Base-by-base conservation (phyloP, 2,113 vertebrate genomes). In the Paramormyrops kingsleyae region DNA sequence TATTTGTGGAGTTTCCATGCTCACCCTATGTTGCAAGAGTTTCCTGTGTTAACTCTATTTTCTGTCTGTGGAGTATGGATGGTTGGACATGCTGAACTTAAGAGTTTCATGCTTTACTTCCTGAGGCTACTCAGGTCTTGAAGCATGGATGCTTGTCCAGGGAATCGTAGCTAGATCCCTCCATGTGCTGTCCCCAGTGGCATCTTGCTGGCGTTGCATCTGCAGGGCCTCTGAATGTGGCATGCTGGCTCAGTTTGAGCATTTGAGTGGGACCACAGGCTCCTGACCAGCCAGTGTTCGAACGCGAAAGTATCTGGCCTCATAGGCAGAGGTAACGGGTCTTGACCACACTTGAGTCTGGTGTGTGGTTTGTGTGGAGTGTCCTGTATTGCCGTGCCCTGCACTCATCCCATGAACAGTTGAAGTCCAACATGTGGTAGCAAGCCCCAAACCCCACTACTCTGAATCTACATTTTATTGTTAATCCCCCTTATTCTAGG, bases 401-500 rank as follows among this genome's bases (percentile, higher is more conserved):
- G 15, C 21, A 24, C 88, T 70, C 44, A 80, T 35, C 70, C n/a
- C 13, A 42, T n/a, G 49, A 85, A 39, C 46, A 53, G 31, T 4
- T 42, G 4, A 42, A 86, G 80, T 21, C 13, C 44, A 62, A 42
- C 87, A 47, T 27, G 70, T 88, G 49, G 27, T 35, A 59, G 74
- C 35, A 46, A 88, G 70, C 39, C 52, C 49, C 50, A 39, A 46
- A 56, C 42, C 39, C 77, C 50, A 47, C 46, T 7, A 35, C 87
- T 44, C 50, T 39, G 42, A 87, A 90, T 74, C 31, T 93, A n/a
- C 56, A 62, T 62, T 62, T 62, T 62, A 91, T 90, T 19, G 88
- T 74, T 92, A 92, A 90, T 1, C 1, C 74, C 70, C 89, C 91
- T 89, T 87, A 89, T 90, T 93, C 92, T 92, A 90, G 91, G n/a